Conservation (phyloP, 2,797 vertebrate species). For the Natrix natrix region DNA sequence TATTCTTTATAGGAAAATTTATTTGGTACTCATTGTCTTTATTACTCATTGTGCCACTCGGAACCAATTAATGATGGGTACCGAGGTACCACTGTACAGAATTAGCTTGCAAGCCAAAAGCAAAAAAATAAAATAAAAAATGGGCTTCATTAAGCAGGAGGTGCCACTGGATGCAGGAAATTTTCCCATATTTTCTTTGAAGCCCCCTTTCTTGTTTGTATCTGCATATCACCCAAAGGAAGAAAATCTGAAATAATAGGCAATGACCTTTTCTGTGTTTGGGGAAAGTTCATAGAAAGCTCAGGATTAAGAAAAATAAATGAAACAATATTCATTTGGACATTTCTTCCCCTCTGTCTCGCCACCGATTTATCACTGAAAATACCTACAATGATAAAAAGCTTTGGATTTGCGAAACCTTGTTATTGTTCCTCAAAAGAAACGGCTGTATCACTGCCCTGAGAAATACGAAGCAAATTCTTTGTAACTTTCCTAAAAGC, state of each 20-base stretch:
- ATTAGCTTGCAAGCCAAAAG: neutral
- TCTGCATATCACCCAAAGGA: neutral
- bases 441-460: constrained; percentile 40
- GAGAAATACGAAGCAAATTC: constrained; percentile 47
- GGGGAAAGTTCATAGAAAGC: constrained; percentile 24
- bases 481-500: constrained; percentile 48
- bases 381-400: constrained; percentile 56
- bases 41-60: no score
- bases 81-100: neutral
- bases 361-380: constrained; percentile 35
- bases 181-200: neutral
- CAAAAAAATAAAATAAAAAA: neutral
- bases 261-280: constrained; percentile 37
- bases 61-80: no score
- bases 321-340: constrained; percentile 37
- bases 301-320: constrained; percentile 39
- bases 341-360: neutral
- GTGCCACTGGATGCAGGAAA: neutral
- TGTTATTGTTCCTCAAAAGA: constrained; percentile 39
- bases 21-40: no score
- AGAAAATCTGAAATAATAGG: constrained; percentile 28
- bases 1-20: no score
- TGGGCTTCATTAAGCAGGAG: neutral
- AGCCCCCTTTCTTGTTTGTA: neutral
- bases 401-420: constrained; percentile 46